Evolutionary conservation across 2,888 invertebrate species (phyloP).

Genomic region (Galerucella calmariensis): DNA sequence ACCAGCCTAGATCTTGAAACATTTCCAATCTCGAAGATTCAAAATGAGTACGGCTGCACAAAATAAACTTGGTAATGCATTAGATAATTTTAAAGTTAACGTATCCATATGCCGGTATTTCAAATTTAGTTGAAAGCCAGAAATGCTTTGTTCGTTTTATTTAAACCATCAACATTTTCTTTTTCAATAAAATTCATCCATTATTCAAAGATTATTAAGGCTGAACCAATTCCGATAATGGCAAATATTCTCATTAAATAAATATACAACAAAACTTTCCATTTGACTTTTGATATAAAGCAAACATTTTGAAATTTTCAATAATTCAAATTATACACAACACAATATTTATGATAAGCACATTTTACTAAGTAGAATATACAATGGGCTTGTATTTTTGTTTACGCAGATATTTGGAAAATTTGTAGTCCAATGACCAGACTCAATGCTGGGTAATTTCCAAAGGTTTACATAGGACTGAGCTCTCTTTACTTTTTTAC

Average conservation of each 20-base stretch:
- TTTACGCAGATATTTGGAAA: no score
- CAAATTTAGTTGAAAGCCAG: conserved; percentile 15
- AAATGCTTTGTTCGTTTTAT: neutral
- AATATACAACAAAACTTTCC: neutral
- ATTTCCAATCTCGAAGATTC: neutral
- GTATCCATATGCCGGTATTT: conserved; percentile 12
- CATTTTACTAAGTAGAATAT: no score
- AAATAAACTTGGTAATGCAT: conserved; percentile 15
- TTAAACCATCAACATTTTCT: neutral
- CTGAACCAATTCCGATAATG: neutral
- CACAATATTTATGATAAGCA: no score
- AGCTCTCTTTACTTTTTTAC: no score
- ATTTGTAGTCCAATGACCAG: no score
- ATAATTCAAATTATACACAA: no score
- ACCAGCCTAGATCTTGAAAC: conserved; percentile 10
- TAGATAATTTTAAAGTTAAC: conserved; percentile 14
- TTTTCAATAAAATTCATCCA: neutral
- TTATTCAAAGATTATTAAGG: conserved; percentile 3
- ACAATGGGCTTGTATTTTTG: no score
- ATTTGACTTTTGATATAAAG: no score
- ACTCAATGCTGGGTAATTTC: no score
- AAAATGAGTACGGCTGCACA: neutral
- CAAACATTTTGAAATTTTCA: no score
- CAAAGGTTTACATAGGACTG: no score
- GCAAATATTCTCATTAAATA: neutral